phyloP scores from a whole-genome alignment of 2,113 vertebrate genomes.

The Zapus hudsonius region DNA sequence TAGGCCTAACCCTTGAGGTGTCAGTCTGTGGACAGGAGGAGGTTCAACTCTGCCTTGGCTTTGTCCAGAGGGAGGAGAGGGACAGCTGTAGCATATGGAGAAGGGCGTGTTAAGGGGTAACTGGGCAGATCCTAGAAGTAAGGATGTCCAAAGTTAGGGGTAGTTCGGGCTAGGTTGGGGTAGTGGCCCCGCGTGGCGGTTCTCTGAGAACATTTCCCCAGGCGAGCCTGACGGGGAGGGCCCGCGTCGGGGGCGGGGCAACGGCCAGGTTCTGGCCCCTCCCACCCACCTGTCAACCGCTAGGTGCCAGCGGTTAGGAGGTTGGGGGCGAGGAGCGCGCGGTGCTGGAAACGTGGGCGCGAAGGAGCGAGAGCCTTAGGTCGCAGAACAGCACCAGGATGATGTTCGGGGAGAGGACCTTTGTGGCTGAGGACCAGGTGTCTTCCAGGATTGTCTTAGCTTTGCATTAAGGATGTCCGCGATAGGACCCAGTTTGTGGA shows the following conservation, averaged over 20 bases:
- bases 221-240: neutral
- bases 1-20: neutral
- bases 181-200: neutral
- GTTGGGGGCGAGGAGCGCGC: neutral
- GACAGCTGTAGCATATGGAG: neutral
- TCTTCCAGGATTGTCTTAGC: neutral
- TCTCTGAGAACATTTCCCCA: neutral
- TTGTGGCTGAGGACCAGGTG: neutral
- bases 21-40: neutral
- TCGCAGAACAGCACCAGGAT: neutral
- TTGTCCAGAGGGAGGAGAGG: neutral
- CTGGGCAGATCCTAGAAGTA: neutral
- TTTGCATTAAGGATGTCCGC: neutral
- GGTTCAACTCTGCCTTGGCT: neutral
- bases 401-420: neutral
- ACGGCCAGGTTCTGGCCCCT: conserved; percentile 35
- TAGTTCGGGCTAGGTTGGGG: neutral
- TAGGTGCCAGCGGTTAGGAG: neutral
- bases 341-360: neutral
- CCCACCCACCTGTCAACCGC: conserved; percentile 70
- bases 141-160: neutral
- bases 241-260: conserved; percentile 25
- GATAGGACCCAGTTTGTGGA: neutral
- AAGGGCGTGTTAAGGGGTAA: neutral
- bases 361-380: neutral